phyloP scores from a whole-genome alignment of 2,888 invertebrate species.

The Vesta saturnalis region DNA sequence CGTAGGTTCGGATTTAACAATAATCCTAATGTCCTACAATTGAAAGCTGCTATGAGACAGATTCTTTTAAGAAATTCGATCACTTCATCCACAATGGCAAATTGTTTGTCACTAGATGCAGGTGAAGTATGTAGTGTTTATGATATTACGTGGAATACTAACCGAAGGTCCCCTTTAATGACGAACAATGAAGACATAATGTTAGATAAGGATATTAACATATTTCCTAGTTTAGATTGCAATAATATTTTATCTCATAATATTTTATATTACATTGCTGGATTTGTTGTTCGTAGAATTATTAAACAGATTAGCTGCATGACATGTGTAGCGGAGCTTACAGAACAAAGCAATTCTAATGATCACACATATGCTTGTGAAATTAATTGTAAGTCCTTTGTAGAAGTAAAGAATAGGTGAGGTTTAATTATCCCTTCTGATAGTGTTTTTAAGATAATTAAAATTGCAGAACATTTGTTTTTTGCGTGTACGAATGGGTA shows the following conservation, averaged over 20 bases:
- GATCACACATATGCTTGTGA: too few species aligned
- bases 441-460: neutral
- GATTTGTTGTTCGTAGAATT: neutral
- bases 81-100: neutral
- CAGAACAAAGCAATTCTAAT: too few species aligned
- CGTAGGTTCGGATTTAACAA: neutral
- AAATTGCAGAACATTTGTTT: neutral
- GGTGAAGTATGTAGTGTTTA: neutral
- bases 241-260: neutral
- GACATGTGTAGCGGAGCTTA: neutral
- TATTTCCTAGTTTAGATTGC: too few species aligned
- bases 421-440: neutral
- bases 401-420: neutral
- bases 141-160: neutral
- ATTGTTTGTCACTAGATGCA: neutral
- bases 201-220: too few species aligned
- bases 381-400: too few species aligned
- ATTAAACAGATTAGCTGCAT: neutral
- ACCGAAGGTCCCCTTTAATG: neutral
- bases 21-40: too few species aligned
- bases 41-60: neutral
- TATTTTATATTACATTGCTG: neutral
- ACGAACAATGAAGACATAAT: neutral
- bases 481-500: slow-evolving; percentile 3
- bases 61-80: too few species aligned